A percentile compares a stretch with the other conserved stretches of the same genome.
Conservation (phyloP, 2,113 vertebrate species). For the Chlorodrepanis virens region DNA sequence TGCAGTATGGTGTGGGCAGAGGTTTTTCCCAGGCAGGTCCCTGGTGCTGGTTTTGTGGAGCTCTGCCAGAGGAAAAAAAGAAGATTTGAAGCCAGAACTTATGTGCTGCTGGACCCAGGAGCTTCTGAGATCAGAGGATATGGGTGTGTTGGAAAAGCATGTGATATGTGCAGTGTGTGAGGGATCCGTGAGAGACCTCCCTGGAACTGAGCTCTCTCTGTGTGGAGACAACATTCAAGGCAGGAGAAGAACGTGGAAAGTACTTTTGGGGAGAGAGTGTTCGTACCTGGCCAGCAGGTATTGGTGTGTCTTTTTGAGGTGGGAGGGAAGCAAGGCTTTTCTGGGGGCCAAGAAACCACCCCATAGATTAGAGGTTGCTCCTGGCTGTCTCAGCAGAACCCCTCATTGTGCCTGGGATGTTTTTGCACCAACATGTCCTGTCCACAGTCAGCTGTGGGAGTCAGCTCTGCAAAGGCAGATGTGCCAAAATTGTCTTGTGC, state of each 20-base stretch:
- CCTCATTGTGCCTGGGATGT: background rate
- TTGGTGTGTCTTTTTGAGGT: background rate
- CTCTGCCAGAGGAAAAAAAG: background rate
- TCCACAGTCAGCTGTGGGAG: background rate
- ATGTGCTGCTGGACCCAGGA: background rate
- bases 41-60: background rate
- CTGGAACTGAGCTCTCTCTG: background rate
- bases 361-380: background rate
- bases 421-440: background rate
- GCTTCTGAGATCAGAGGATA: background rate
- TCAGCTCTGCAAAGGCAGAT: background rate
- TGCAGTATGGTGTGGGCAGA: background rate
- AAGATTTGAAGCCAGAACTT: background rate
- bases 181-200: background rate
- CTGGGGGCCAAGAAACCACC: accelerated
- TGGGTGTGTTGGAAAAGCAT: background rate
- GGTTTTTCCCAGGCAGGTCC: background rate
- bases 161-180: accelerated
- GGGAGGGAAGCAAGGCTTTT: background rate
- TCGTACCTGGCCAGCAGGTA: background rate
- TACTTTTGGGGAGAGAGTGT: background rate
- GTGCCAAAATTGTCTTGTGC: background rate
- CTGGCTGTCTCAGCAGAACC: background rate
- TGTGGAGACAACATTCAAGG: background rate
- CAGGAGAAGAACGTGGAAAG: background rate